These are phyloP conservation scores for Nysson spinosus DNA, from an alignment of 2,888 invertebrate species.

Conservation along the genomic window DNA sequence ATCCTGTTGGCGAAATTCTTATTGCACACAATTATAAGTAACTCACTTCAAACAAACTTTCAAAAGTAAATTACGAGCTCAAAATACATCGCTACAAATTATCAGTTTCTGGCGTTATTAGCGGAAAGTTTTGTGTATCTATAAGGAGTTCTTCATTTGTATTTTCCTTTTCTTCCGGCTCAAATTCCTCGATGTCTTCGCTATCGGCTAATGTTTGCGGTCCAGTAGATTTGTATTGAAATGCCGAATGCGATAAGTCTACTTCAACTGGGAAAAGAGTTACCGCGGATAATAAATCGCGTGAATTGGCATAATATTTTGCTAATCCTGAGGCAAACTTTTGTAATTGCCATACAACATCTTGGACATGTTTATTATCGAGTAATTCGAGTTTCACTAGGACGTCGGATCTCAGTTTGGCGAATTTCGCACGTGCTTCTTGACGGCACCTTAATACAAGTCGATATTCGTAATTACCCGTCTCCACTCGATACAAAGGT, in stretches of 20 bases:
- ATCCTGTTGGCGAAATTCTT: background rate
- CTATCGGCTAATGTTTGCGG: constrained; percentile 64
- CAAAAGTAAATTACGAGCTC: background rate
- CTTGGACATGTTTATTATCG: constrained; percentile 99
- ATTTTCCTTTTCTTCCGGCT: constrained; percentile 37
- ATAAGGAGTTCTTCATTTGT: constrained; percentile 50
- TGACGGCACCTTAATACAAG: constrained; percentile 96
- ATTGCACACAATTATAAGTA: background rate
- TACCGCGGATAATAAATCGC: constrained; percentile 86
- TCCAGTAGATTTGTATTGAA: constrained; percentile 88
- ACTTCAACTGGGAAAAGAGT: constrained; percentile 96
- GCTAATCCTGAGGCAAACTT: constrained; percentile 91
- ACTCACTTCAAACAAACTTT: background rate
- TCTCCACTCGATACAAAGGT: constrained; percentile 97
- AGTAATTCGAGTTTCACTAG: constrained; percentile 97
- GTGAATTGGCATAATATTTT: constrained; percentile 86
- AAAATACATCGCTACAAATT: constrained; percentile 38
- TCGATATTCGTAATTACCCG: constrained; percentile 99
- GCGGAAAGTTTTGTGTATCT: constrained; percentile 47
- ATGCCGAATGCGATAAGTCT: constrained; percentile 93
- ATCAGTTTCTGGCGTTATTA: constrained; percentile 39
- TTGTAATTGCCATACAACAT: constrained; percentile 91
- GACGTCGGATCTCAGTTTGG: constrained; percentile 91
- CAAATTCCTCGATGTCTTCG: constrained; percentile 59
- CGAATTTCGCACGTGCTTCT: constrained; percentile 92